Evolutionary conservation across 2,888 invertebrate genomes (phyloP), one percentile per base, ranked within the genome.

Genomic region (Dilophus febrilis): DNA sequence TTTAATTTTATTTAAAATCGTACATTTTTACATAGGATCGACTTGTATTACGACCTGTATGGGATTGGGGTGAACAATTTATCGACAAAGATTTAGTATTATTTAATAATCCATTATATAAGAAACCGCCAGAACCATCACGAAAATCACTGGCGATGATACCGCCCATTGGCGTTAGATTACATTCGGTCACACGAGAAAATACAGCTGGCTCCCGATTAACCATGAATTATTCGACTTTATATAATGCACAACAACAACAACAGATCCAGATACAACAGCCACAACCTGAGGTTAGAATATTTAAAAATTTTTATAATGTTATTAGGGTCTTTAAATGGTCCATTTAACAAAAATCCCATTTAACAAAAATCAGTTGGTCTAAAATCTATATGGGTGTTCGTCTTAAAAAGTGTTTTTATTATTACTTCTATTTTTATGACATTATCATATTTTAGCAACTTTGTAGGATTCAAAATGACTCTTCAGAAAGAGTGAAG

Each of bases 11-110:
- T 27, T 5, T 5, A 37, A 30, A 7, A 35, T 13, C 6, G 7
- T n/a, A 19, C 33, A 13, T 30, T 17, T 6, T 14, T 29, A 27
- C 17, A 5, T n/a, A 50, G 49, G 50, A 59, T 19, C 48, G 50
- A 27, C 64, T 84, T 40, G 67, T 76, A 11, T 62, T 79, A 35
- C 68, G 86, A 5, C 81, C 84, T 4, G 77, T 84, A 3, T 92
- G 91, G 91, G 84, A 88, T 54, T 91, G 90, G 90, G 72, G 75
- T 42, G 79, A 84, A 52, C 90, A 90, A 59, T 88, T 88, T 55
- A 68, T 72, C 1, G 81, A 84, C 36, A 76, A 77, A 42, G 88
- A 91, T 54, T 77, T 80, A 42, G 67, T 76, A 4, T 65, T 88
- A 45, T 91, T 92, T 58, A 75, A 76, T 53, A 92, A 91, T 59